Conservation (phyloP, 2,888 invertebrate species). For the Ectemnius lituratus region DNA sequence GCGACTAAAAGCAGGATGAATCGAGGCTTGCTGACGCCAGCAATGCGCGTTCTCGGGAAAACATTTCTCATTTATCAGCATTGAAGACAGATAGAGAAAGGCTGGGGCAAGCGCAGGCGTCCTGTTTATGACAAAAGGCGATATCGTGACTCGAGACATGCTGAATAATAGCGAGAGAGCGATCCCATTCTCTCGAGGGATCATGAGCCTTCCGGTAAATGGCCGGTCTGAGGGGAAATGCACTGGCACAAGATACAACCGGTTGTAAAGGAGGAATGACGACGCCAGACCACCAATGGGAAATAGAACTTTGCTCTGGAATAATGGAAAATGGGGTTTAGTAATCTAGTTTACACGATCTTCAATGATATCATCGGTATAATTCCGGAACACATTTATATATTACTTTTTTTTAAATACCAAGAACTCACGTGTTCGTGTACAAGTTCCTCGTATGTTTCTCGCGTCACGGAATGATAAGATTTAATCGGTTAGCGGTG, state of each 20-base stretch:
- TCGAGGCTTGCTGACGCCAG: too few relatives aligned
- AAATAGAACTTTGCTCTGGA: background rate
- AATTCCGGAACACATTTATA: too few relatives aligned
- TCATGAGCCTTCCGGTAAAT: constrained; percentile 9
- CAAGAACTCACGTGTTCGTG: too few relatives aligned
- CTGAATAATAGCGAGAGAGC: constrained; percentile 29
- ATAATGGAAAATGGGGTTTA: background rate
- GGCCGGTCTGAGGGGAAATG: constrained; percentile 23
- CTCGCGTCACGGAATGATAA: background rate
- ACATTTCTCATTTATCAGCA: constrained; percentile 28
- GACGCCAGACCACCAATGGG: background rate
- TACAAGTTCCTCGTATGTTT: background rate
- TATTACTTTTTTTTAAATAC: too few relatives aligned
- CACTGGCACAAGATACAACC: constrained; percentile 6
- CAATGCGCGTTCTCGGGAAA: constrained; percentile 6
- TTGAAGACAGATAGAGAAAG: too few relatives aligned
- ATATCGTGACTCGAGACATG: constrained; percentile 31
- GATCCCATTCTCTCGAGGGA: constrained; percentile 12
- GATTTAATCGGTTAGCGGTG: constrained; percentile 1
- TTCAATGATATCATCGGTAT: too few relatives aligned
- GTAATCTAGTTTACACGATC: background rate
- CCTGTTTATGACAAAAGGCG: constrained; percentile 28
- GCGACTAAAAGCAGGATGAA: too few relatives aligned
- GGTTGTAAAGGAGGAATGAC: constrained; percentile 11
- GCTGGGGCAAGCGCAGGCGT: background rate